Evolutionary conservation across 92 coral and sea anemone species (phyloP), one percentile per base, ranked within the genome.

Genomic region (Pocillopora grandis): DNA sequence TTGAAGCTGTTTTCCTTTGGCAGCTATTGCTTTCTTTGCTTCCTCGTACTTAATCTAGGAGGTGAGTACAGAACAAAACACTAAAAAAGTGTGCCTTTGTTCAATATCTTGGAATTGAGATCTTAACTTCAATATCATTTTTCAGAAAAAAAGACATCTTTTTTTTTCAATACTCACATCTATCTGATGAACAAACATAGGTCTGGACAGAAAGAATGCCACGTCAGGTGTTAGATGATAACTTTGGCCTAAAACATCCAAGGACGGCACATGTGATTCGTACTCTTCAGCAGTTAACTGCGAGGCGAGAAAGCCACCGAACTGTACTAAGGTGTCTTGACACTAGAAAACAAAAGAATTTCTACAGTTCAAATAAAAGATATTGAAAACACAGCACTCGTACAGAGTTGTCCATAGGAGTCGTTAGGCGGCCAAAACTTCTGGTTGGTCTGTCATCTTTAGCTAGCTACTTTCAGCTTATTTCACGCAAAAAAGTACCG

Each of bases 281-380:
- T 96, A 96, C 77, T 96, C 99, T 57, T 94, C 98, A 72, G 95
- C 95, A 62, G 93, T 92, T 86, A 96, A 82, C 86, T 96, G 99
- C 19, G 94, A 89, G 17, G 99, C 98, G 33, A 97, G 88, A 76
- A 97, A 97, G 18, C 99, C 99, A 64, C 99, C 98, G 80, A 97
- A 97, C 85, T 97, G 99, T 62, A 97, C 98, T 65, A 42, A 42
- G 52, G 52, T 42, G 8, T 42, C 52, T 42, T 42, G 52, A 4
- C 52, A 42, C 52, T 97, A 23, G 76, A 58, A 56, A 77, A 71
- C 23, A 61, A 84, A 10, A 80, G 62, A 74, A 1, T 18, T 36
- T 57, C 23, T 17, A 17, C 15, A 13, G 55, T 14, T 58, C 64
- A 55, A 21, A 1, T 42, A 48, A 18, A 58, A 42, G 57, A n/a